Percentiles rank a stretch among this genome's conserved stretches.
phyloP scores from a whole-genome alignment of 1,140 invertebrate genomes.

The Thalassaphorura encarpata region DNA sequence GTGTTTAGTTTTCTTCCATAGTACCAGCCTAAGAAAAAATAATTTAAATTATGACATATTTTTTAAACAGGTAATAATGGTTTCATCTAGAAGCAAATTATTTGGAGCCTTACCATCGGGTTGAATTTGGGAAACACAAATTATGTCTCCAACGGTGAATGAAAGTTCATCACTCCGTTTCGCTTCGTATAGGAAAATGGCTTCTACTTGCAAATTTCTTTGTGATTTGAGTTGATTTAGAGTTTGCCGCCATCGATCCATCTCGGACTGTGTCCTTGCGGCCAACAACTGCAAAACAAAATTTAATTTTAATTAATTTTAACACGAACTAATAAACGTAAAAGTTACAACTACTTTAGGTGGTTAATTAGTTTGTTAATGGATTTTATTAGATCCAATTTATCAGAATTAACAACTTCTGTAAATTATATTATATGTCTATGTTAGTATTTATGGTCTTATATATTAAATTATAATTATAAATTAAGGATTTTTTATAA shows the following conservation, averaged over 20 bases:
- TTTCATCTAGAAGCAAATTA: background rate
- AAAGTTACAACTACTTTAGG: too few relatives aligned
- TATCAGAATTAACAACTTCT: too few relatives aligned
- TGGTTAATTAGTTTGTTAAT: too few relatives aligned
- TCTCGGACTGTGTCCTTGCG: constrained; percentile 24
- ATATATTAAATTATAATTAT: too few relatives aligned
- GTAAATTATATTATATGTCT: too few relatives aligned
- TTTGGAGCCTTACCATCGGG: constrained; percentile 17
- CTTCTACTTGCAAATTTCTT: constrained; percentile 19
- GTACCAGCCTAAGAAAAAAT: constrained; percentile 32
- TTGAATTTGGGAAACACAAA: constrained; percentile 25
- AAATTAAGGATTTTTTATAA: background rate
- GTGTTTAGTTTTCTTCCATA: constrained; percentile 20
- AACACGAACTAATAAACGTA: too few relatives aligned
- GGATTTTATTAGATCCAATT: too few relatives aligned
- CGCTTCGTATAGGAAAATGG: constrained; percentile 27
- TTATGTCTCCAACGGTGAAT: constrained; percentile 25
- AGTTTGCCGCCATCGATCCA: constrained; percentile 26
- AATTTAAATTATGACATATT: background rate
- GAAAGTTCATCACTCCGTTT: constrained; percentile 24
- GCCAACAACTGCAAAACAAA: constrained; percentile 23
- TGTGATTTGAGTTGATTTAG: constrained; percentile 15
- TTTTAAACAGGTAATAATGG: background rate
- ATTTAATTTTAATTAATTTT: too few relatives aligned
- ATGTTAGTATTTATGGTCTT: background rate